phyloP scores from a whole-genome alignment of 2,113 vertebrate genomes.

The Sinocyclocheilus anophthalmus region DNA sequence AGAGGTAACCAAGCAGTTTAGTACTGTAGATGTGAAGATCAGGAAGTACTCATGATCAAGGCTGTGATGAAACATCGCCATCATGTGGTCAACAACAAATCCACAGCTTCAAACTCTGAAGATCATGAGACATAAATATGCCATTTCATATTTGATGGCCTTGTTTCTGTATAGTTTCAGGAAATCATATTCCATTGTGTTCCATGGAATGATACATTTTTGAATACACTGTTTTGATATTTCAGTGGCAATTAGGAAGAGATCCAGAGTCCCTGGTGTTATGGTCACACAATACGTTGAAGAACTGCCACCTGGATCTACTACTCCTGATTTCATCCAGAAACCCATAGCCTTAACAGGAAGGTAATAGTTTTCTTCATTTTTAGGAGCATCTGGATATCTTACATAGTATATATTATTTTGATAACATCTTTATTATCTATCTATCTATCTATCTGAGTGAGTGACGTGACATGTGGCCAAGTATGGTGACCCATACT shows the following conservation, averaged over 20 bases:
- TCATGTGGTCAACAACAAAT: slow-evolving; percentile 18
- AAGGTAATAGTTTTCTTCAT: slow-evolving; percentile 74
- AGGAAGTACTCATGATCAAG: background rate
- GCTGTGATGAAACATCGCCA: slow-evolving; percentile 17
- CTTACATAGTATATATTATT: no score
- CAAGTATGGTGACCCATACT: no score
- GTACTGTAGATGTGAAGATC: background rate
- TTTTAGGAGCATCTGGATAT: background rate
- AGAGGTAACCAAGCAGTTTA: background rate
- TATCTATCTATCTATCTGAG: no score
- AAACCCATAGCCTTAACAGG: slow-evolving; percentile 82
- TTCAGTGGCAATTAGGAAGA: slow-evolving; percentile 74
- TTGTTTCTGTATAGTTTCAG: background rate
- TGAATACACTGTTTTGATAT: slow-evolving; percentile 21
- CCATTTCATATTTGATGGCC: background rate
- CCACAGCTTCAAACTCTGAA: background rate
- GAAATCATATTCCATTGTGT: background rate
- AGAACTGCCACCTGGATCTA: slow-evolving; percentile 79
- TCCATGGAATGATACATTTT: background rate
- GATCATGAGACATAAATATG: background rate
- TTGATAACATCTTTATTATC: no score
- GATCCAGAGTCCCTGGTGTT: slow-evolving; percentile 82
- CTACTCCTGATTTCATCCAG: slow-evolving; percentile 80
- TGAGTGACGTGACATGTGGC: no score
- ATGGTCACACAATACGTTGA: slow-evolving; percentile 80